Conservation (phyloP, 37 sponge, comb jelly and placozoan genomes). For the Amphimedon queenslandica region DNA sequence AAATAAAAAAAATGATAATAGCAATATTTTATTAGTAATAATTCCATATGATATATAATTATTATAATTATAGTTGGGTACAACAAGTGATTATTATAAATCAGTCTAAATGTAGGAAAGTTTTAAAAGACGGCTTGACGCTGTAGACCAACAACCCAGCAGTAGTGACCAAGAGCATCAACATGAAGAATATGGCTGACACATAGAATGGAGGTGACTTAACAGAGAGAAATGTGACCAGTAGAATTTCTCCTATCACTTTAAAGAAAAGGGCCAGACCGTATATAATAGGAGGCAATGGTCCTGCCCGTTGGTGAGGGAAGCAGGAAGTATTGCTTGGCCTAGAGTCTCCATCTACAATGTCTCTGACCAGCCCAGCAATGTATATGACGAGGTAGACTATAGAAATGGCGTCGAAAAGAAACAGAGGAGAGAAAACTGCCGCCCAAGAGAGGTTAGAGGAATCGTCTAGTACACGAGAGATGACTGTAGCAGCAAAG, state of each 20-base stretch:
- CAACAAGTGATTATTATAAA: too few relatives aligned
- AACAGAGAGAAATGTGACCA: not conserved
- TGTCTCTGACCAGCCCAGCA: not conserved
- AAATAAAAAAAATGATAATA: too few relatives aligned
- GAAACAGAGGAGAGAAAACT: conserved; percentile 17
- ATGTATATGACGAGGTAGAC: conserved; percentile 31
- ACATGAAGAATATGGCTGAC: conserved; percentile 23
- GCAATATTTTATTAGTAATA: too few relatives aligned
- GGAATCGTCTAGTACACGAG: not conserved
- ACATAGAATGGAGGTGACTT: not conserved
- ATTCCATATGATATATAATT: too few relatives aligned
- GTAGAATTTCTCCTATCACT: conserved; percentile 14
- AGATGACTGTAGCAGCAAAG: not conserved
- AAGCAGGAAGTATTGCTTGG: not conserved
- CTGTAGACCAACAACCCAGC: not conserved
- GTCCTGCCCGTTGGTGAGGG: conserved; percentile 1
- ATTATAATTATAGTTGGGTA: too few relatives aligned
- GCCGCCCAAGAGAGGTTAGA: not conserved
- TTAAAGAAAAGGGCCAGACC: conserved; percentile 5
- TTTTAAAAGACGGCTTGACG: conserved; percentile 7
- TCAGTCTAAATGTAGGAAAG: too few relatives aligned
- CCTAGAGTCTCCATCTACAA: not conserved
- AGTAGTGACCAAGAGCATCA: not conserved
- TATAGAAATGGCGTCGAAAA: conserved; percentile 8
- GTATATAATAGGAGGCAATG: conserved; percentile 1